These are phyloP conservation scores for Phragmatobia fuliginosa DNA, from an alignment of 2,888 invertebrate genomes.

Conservation along the genomic window DNA sequence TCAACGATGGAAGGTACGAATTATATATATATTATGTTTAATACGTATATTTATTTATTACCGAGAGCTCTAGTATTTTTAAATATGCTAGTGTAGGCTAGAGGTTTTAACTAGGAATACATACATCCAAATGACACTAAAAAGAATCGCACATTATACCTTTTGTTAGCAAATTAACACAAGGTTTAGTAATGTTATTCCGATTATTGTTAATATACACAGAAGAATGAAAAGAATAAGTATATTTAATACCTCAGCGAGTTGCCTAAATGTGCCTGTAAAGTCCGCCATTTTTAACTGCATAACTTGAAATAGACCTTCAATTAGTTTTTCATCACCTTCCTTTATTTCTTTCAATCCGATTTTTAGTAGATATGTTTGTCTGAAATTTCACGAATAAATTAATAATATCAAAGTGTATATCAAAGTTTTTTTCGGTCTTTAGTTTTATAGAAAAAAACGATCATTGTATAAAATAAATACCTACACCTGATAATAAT, in stretches of 20 bases:
- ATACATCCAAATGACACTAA: no score
- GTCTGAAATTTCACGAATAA: slow-evolving; percentile 48
- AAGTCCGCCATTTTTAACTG: slow-evolving; percentile 72
- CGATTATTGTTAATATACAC: not conserved
- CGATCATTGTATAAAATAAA: not conserved
- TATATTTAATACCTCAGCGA: slow-evolving; percentile 67
- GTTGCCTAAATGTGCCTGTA: slow-evolving; percentile 75
- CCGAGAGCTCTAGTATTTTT: no score
- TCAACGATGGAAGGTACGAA: no score
- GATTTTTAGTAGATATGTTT: slow-evolving; percentile 65
- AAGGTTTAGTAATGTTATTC: not conserved
- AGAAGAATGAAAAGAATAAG: not conserved
- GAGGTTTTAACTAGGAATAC: no score
- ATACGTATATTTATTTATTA: no score
- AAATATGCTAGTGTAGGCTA: no score
- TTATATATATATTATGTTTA: no score
- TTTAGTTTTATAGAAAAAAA: not conserved
- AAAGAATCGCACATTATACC: no score
- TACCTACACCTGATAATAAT: not conserved
- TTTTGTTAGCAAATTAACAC: no score
- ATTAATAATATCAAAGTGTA: not conserved
- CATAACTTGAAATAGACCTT: slow-evolving; percentile 69
- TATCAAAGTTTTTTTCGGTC: not conserved
- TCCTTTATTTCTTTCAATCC: slow-evolving; percentile 63
- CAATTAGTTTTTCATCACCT: slow-evolving; percentile 66